Evolutionary conservation across 2,888 invertebrate species (phyloP), one percentile per base, ranked within the genome.

Genomic region (Cantharis rustica): DNA sequence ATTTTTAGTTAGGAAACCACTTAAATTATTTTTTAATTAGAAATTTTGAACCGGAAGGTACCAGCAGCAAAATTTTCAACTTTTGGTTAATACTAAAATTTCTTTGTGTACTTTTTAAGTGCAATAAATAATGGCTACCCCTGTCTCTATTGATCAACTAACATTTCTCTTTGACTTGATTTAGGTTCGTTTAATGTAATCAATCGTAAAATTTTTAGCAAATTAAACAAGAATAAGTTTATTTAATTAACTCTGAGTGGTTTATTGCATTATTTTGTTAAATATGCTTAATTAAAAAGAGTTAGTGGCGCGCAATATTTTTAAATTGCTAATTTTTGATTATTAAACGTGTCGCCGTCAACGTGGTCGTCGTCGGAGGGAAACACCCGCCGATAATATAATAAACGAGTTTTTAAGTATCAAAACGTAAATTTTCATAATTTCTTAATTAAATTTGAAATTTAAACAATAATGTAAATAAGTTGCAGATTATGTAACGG

Each of bases 381-480:
- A n/a, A 47, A 47, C 47, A n/a, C 0, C n/a, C n/a, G 47, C n/a
- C 47, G 47, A 47, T 47, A 47, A 47, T 47, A 47, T 47, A 47
- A n/a, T 47, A n/a, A 47, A 47, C 47, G 47, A 47, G n/a, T 47
- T 47, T n/a, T 47, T 47, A 47, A 47, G 47, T 47, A 47, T 47
- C 47, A 0, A 47, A 47, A 47, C 47, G 47, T 47, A 47, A 47
- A 47, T 47, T 47, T 47, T 47, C 47, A 47, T 47, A 47, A 47
- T 47, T 47, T n/a, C 47, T 66, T 66, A 66, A 66, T 66, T 66
- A 66, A 17, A 23, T 64, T 64, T 64, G 64, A 64, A 64, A 20
- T 23, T 66, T 66, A 66, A 66, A 66, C 64, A 66, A 66, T 66
- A 66, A 66, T 66, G 64, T 66, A 66, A 66, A 66, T 66, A 66